Percentiles rank a stretch among this genome's conserved stretches.
Conservation (phyloP, 2,113 vertebrate species). For the Gobiocypris rarus region DNA sequence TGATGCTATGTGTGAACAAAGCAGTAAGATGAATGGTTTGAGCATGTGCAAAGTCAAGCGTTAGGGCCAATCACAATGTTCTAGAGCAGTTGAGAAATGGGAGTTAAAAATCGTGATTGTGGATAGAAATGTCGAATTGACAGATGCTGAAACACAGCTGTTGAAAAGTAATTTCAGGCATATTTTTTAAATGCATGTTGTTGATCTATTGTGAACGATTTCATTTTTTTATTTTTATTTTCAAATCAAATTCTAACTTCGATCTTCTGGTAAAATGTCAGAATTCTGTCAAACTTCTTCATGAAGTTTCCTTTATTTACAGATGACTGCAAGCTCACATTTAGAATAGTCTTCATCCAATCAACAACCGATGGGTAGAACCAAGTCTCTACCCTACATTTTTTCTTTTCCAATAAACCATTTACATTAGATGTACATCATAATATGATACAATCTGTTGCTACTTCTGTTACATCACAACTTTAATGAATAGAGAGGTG, state of each 20-base stretch:
- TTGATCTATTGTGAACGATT: background rate
- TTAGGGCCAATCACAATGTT: background rate
- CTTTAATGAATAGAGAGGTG: too few species aligned
- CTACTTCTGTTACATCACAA: too few species aligned
- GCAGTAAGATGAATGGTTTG: background rate
- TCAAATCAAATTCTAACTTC: too few species aligned
- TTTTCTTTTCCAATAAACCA: too few species aligned
- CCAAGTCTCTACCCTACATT: too few species aligned
- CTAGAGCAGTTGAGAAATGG: background rate
- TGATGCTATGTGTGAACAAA: slow-evolving; percentile 2
- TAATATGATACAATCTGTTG: too few species aligned
- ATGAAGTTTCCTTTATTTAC: too few species aligned
- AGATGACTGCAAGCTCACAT: background rate
- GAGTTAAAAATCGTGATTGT: background rate
- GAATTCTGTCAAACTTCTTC: too few species aligned
- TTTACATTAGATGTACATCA: too few species aligned
- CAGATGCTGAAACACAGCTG: background rate
- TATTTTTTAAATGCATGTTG: background rate
- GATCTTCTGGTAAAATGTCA: too few species aligned
- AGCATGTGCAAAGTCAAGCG: background rate
- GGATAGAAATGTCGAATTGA: background rate
- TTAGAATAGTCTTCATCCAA: background rate
- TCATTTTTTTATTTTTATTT: too few species aligned
- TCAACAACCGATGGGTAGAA: too few species aligned
- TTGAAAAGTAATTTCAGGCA: background rate